These are phyloP conservation scores for Nephrocerus scutellatus DNA, from an alignment of 2,888 invertebrate species.

Conservation along the genomic window DNA sequence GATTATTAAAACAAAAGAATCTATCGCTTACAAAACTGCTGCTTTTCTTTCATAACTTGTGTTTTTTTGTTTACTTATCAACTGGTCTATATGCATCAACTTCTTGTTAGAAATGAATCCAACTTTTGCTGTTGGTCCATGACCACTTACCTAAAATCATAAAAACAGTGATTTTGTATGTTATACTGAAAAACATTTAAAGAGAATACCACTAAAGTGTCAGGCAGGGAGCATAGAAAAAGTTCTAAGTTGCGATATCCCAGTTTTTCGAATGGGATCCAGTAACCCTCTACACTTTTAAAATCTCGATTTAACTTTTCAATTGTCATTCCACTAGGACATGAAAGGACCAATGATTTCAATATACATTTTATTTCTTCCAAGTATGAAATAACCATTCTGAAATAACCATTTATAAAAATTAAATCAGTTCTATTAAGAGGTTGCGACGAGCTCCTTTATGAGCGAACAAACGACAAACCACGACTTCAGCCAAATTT, in stretches of 20 bases:
- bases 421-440: too few relatives aligned
- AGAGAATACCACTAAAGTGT: constrained; percentile 30
- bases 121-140: constrained; percentile 31
- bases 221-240: constrained; percentile 35
- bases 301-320: constrained; percentile 32
- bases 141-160: constrained; percentile 27
- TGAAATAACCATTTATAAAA: too few relatives aligned
- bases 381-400: constrained; percentile 30
- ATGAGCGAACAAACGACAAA: too few relatives aligned
- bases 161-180: background rate
- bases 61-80: constrained; percentile 35
- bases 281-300: constrained; percentile 26
- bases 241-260: constrained; percentile 32
- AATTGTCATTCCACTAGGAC: constrained; percentile 30
- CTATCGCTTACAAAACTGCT: constrained; percentile 13
- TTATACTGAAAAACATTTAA: background rate
- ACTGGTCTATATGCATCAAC: constrained; percentile 32
- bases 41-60: constrained; percentile 13
- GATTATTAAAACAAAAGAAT: background rate
- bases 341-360: constrained; percentile 35
- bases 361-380: constrained; percentile 33
- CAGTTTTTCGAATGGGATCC: constrained; percentile 29
- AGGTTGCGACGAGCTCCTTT: too few relatives aligned
- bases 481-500: too few relatives aligned
- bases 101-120: constrained; percentile 25